Evolutionary conservation across 1,140 invertebrate species (phyloP).

Genomic region (Dufourea novaeangliae): DNA sequence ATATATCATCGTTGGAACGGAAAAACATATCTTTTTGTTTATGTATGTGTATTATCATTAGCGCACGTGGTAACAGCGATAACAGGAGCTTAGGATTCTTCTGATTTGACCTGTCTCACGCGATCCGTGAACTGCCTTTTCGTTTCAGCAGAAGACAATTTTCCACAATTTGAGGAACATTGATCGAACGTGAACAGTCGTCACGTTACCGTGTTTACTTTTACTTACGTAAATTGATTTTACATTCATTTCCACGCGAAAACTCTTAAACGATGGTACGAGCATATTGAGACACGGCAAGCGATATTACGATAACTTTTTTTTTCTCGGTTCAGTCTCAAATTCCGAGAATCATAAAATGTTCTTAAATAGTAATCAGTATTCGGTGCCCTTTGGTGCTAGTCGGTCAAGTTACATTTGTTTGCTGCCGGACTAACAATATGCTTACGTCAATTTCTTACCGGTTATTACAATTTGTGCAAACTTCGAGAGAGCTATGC

Average conservation of each 20-base stretch:
- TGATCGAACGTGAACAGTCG: neutral
- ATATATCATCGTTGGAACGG: neutral
- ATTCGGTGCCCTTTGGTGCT: too few relatives aligned
- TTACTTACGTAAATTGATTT: slow-evolving; percentile 29
- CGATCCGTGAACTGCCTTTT: neutral
- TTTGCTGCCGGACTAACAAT: too few relatives aligned
- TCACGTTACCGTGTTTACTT: neutral
- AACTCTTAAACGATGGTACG: neutral
- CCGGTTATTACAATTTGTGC: neutral
- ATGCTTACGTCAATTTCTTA: neutral
- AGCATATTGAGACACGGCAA: neutral
- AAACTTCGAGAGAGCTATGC: neutral
- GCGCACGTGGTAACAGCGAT: neutral
- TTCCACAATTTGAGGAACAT: neutral
- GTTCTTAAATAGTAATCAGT: too few relatives aligned
- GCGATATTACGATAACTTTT: neutral
- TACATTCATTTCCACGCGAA: neutral
- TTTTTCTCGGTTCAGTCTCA: too few relatives aligned
- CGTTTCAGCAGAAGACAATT: neutral
- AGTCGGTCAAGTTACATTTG: too few relatives aligned
- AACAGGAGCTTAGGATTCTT: neutral
- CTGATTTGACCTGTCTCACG: neutral
- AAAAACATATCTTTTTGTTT: neutral
- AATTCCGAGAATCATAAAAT: too few relatives aligned
- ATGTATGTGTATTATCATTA: neutral